These are phyloP conservation scores for Psephotus haematonotus DNA, from an alignment of 2,113 vertebrate genomes.

Conservation along the genomic window DNA sequence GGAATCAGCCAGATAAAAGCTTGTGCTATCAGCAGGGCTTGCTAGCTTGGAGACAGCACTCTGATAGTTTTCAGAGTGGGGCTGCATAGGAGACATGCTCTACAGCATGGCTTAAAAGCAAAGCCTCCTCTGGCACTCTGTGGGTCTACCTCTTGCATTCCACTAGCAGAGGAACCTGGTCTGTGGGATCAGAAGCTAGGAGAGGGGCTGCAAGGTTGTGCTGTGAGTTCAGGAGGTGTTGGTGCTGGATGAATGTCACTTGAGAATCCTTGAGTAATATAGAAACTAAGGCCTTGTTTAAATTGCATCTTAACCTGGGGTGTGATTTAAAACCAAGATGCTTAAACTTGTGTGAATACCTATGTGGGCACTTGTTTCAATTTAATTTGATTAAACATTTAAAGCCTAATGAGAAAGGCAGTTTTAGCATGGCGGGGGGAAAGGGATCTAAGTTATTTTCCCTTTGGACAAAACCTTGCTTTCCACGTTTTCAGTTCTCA, in stretches of 20 bases:
- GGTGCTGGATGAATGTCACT: background rate
- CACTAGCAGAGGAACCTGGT: background rate
- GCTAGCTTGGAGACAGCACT: background rate
- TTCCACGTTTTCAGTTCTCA: conserved; percentile 3
- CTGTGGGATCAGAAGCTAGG: background rate
- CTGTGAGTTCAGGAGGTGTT: background rate
- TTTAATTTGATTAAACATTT: conserved; percentile 50
- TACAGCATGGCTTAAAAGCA: background rate
- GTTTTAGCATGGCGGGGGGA: background rate
- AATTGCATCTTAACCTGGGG: conserved; percentile 28
- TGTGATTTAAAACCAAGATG: conserved; percentile 46
- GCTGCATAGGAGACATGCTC: background rate
- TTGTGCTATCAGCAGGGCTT: background rate
- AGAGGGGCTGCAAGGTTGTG: background rate
- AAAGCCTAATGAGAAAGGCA: conserved; percentile 23
- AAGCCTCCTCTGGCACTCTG: background rate
- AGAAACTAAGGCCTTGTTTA: conserved; percentile 21
- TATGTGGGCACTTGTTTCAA: conserved; percentile 41
- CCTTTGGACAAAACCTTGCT: conserved; percentile 20
- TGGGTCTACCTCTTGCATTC: background rate
- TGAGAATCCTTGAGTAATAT: background rate
- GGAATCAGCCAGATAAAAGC: background rate
- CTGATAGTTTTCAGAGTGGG: background rate
- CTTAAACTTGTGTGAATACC: conserved; percentile 50
- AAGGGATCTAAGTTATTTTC: background rate